Evolutionary conservation across 1,140 invertebrate species (phyloP), one percentile per base, ranked within the genome.

Genomic region (Platyura marginata): DNA sequence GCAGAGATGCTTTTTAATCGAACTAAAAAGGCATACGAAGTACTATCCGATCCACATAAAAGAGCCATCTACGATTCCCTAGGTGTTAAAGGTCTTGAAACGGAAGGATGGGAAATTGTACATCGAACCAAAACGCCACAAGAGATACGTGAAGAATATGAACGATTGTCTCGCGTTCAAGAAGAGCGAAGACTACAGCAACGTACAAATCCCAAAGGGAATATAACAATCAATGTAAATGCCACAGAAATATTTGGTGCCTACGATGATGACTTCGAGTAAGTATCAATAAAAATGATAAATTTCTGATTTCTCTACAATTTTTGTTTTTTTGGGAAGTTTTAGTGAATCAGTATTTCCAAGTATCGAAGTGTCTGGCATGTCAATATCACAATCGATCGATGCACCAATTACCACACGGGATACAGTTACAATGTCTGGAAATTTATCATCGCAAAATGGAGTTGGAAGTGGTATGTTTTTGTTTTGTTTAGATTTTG

Each of bases 141-240:
- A 48, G 91, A 95, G 68, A 95, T 97, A 39, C 67, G 89, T 45
- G 90, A 93, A 50, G 91, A 95, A 64, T 94, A 90, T 70, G 88
- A 95, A 63, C 71, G 83, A 50, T 64, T 91, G 19, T 75, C 79
- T 8, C 57, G 66, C 48, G 55, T 53, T 13, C 53, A 54, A 4
- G 88, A 92, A 50, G 88, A 95, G 55, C 69, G 83, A 47, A 70
- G 76, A 38, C 64, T 95, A 16, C 77, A 90, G 48, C 81, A 87
- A 51, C 71, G 79, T 44, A 93, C 91, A 1, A 93, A 95, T 68
- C 91, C 92, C 1, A 80, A 79, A 51, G 87, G 89, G 13, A 79
- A 75, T 43, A 73, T 95, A 16, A 85, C 79, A 29, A 73, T 95
- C 21, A 81, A 80, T 49, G 74, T 96, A 13, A 91, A 96, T 72